phyloP scores from a whole-genome alignment of 2,113 vertebrate species.

The Prunella himalayana region DNA sequence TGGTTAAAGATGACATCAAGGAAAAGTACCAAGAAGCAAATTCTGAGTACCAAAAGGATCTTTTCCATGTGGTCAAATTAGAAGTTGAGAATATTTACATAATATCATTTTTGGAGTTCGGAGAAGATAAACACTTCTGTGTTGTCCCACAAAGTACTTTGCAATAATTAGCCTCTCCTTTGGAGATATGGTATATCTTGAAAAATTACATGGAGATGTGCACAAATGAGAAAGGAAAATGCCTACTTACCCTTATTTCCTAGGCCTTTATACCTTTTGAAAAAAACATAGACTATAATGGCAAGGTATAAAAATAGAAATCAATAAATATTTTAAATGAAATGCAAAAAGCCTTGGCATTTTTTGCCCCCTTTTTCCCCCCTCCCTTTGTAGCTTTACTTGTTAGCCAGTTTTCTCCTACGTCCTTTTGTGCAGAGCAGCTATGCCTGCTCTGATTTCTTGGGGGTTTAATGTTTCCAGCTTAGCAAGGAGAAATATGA shows the following conservation, averaged over 20 bases:
- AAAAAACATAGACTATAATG: neutral
- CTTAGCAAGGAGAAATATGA: neutral
- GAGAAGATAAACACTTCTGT: neutral
- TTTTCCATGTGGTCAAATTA: neutral
- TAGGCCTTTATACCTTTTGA: neutral
- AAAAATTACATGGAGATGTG: neutral
- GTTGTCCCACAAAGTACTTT: neutral
- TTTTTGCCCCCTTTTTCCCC: rapidly evolving
- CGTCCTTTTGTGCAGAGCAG: neutral
- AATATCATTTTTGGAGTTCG: neutral
- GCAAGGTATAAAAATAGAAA: no score
- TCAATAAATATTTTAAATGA: neutral
- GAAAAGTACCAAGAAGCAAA: neutral
- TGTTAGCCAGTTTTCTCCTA: neutral
- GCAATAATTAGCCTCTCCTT: neutral
- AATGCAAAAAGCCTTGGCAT: neutral
- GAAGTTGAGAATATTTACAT: neutral
- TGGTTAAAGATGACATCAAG: neutral
- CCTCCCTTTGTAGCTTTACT: neutral
- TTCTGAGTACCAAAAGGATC: neutral
- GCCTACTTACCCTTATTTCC: neutral
- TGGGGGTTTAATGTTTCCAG: neutral
- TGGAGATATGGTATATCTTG: rapidly evolving
- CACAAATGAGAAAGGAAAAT: neutral
- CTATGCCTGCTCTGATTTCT: neutral